These are phyloP conservation scores for Polyommatus icarus DNA, from an alignment of 2,888 invertebrate genomes.

Conservation along the genomic window DNA sequence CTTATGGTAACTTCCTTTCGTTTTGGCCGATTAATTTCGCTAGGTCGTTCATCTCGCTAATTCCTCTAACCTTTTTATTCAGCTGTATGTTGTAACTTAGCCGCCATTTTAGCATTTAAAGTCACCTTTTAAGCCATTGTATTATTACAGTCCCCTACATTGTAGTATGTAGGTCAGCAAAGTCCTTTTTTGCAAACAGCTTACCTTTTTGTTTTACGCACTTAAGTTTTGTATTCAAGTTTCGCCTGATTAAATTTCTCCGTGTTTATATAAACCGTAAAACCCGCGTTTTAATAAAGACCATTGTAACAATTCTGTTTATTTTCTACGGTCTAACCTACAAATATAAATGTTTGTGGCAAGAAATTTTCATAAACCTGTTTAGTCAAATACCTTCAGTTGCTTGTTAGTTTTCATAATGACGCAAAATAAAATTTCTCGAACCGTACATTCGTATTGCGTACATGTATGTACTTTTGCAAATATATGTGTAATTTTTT, in stretches of 20 bases:
- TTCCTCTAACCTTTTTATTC: background rate
- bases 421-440: no score
- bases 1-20: no score
- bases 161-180: constrained; percentile 25
- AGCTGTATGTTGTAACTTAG: constrained; percentile 10
- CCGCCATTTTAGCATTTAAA: constrained; percentile 8
- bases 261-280: constrained; percentile 14
- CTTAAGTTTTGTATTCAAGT: constrained; percentile 16
- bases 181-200: constrained; percentile 11
- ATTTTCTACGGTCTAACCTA: background rate
- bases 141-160: constrained; percentile 1
- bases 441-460: no score
- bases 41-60: background rate
- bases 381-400: background rate
- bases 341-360: constrained; percentile 5
- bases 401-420: background rate
- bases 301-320: constrained; percentile 18
- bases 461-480: no score
- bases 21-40: background rate
- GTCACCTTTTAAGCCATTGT: constrained; percentile 15
- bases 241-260: constrained; percentile 25
- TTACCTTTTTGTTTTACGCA: constrained; percentile 29
- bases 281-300: constrained; percentile 16
- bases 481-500: no score
- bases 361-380: background rate